These are phyloP conservation scores for Tanytarsus gracilentus DNA, from an alignment of 2,888 invertebrate genomes.

Conservation along the genomic window DNA sequence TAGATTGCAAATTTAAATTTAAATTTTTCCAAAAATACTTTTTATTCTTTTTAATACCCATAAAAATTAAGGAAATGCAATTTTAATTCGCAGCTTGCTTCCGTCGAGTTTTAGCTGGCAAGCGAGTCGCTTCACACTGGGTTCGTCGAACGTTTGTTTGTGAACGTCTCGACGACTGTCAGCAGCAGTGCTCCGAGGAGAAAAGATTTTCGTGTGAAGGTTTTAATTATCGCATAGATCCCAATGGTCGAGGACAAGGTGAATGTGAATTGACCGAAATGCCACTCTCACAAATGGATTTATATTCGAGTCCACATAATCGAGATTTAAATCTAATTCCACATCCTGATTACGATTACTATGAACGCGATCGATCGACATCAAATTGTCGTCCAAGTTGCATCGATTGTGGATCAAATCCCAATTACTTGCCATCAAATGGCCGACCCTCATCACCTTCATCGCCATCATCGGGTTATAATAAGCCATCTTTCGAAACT, in stretches of 20 bases:
- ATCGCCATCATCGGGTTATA: slow-evolving; percentile 34
- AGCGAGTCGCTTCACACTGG: slow-evolving; percentile 57
- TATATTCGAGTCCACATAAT: slow-evolving; percentile 44
- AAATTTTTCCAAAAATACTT: neutral
- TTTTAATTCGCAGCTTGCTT: slow-evolving; percentile 58
- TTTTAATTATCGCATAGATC: slow-evolving; percentile 70
- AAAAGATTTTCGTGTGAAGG: slow-evolving; percentile 70
- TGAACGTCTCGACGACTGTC: slow-evolving; percentile 65
- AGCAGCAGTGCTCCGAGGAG: slow-evolving; percentile 64
- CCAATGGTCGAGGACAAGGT: slow-evolving; percentile 60
- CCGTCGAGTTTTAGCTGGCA: slow-evolving; percentile 64
- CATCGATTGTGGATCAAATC: slow-evolving; percentile 38
- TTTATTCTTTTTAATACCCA: neutral
- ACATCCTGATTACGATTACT: slow-evolving; percentile 66
- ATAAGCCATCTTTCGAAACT: slow-evolving; percentile 30
- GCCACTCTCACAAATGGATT: slow-evolving; percentile 59
- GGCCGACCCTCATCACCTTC: too few relatives aligned
- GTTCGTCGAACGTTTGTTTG: slow-evolving; percentile 60
- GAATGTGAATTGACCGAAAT: slow-evolving; percentile 68
- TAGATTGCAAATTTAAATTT: neutral
- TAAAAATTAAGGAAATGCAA: neutral
- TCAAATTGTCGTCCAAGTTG: slow-evolving; percentile 48
- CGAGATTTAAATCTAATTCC: slow-evolving; percentile 45
- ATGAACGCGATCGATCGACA: slow-evolving; percentile 64
- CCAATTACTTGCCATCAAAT: slow-evolving; percentile 31